Evolutionary conservation across 2,888 invertebrate species (phyloP).

Genomic region (Phragmatobia fuliginosa): DNA sequence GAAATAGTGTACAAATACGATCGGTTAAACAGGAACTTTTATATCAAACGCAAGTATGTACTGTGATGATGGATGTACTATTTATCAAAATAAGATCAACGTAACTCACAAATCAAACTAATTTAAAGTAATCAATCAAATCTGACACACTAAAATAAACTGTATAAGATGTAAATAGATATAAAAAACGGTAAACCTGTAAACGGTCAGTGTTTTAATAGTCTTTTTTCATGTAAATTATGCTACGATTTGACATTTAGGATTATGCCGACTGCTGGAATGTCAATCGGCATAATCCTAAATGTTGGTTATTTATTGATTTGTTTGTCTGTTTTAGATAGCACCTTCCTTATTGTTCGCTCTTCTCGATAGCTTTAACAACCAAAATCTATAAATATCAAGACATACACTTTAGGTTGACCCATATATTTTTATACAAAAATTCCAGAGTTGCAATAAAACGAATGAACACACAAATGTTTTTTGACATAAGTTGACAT

Average conservation of each 20-base stretch:
- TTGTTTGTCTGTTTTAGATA: not conserved
- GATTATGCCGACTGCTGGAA: not conserved
- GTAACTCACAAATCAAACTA: too few species aligned
- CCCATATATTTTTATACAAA: slow-evolving; percentile 27
- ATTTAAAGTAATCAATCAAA: too few species aligned
- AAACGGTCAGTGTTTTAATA: not conserved
- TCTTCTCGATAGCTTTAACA: not conserved
- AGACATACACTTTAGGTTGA: slow-evolving; percentile 2
- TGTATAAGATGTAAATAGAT: too few species aligned
- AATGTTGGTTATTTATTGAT: not conserved
- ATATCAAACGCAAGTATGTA: too few species aligned
- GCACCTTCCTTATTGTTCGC: not conserved
- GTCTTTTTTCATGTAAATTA: not conserved
- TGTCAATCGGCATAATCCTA: not conserved
- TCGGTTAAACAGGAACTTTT: too few species aligned
- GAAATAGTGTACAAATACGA: too few species aligned
- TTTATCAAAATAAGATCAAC: too few species aligned
- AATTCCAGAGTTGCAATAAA: slow-evolving; percentile 33
- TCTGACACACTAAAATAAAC: too few species aligned
- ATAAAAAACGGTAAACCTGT: not conserved
- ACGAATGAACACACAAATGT: slow-evolving; percentile 37
- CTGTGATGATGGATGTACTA: too few species aligned
- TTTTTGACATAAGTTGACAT: slow-evolving; percentile 55
- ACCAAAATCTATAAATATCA: not conserved
- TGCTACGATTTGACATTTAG: too few species aligned